Conservation (phyloP, 2,888 invertebrate species). For the Sisyra terminalis region DNA sequence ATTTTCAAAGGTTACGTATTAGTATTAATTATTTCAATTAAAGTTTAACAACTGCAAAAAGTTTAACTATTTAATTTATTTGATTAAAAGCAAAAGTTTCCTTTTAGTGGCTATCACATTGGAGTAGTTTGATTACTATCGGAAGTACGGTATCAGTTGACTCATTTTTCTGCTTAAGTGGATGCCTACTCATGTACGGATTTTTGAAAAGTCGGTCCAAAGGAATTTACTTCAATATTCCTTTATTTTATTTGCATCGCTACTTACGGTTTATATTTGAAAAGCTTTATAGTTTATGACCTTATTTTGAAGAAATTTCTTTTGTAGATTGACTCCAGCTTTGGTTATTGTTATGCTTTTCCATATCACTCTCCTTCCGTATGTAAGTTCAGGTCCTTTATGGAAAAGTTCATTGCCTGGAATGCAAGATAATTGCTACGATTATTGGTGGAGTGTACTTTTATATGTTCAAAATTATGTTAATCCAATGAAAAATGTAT, state of each 20-base stretch:
- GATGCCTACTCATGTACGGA: constrained; percentile 33
- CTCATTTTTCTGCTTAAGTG: constrained; percentile 44
- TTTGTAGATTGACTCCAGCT: constrained; percentile 28
- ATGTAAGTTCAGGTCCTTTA: constrained; percentile 31
- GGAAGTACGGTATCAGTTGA: constrained; percentile 38
- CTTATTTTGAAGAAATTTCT: no score
- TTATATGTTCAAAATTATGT: constrained; percentile 27
- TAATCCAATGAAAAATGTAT: constrained; percentile 12
- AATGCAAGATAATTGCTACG: constrained; percentile 18
- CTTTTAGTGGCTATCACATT: no score
- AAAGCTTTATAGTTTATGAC: not conserved
- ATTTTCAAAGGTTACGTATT: no score
- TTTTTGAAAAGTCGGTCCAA: constrained; percentile 21
- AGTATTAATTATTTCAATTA: no score
- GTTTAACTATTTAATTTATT: no score
- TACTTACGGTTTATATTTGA: constrained; percentile 23
- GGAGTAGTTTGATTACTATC: constrained; percentile 15
- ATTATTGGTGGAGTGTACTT: constrained; percentile 26
- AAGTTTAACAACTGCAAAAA: no score
- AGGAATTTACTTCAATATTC: constrained; percentile 19
- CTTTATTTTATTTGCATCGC: constrained; percentile 25
- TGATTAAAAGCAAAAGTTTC: no score
- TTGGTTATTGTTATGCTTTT: constrained; percentile 26
- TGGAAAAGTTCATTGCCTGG: constrained; percentile 22
- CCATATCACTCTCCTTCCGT: constrained; percentile 26